Evolutionary conservation across 2,113 vertebrate genomes (phyloP), one percentile per base, ranked within the genome.

Genomic region (Zosterops lateralis): DNA sequence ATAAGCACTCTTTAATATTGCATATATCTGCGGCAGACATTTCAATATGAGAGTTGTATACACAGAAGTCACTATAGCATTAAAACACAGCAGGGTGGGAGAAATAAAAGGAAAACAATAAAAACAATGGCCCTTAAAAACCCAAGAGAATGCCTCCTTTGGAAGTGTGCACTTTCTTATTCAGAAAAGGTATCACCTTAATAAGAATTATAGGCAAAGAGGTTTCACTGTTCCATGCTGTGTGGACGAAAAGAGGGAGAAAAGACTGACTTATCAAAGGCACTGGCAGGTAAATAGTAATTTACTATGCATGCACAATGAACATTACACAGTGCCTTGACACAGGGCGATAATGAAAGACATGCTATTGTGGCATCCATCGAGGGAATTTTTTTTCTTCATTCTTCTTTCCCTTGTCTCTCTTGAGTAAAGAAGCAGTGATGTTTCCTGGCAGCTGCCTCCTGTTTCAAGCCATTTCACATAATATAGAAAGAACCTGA

Each of bases 1-100:
- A 99, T 99, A 99, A 99, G 99, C 98, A 97, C 99, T 99, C 98
- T 99, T 99, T 99, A 99, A 99, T 99, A 99, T 99, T 99, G 99
- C 99, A 99, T 99, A 99, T 98, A 98, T 99, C 98, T 98, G 97
- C 97, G 92, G 99, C 98, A 99, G 98, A 99, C 99, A 99, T 99
- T 99, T 99, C 98, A 99, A 98, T 99, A 99, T 98, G 99, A 99
- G 98, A 98, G 98, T 98, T 98, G 98, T 98, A 99, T 98, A 99
- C 99, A 99, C 98, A 99, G 98, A 98, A 98, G 98, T 98, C 96
- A 98, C 98, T 95, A 98, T 98, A 98, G 98, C 98, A 98, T 98
- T 98, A 98, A 98, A 98, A 98, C 98, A 95, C 98, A 98, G 98
- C 96, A 75, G 98, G 97, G 96, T 96, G 97, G 97, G 95, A 97